A percentile compares a stretch with the other conserved stretches of the same genome.
Conservation (phyloP, 2,113 vertebrate genomes). For the Hystrix brachyura region DNA sequence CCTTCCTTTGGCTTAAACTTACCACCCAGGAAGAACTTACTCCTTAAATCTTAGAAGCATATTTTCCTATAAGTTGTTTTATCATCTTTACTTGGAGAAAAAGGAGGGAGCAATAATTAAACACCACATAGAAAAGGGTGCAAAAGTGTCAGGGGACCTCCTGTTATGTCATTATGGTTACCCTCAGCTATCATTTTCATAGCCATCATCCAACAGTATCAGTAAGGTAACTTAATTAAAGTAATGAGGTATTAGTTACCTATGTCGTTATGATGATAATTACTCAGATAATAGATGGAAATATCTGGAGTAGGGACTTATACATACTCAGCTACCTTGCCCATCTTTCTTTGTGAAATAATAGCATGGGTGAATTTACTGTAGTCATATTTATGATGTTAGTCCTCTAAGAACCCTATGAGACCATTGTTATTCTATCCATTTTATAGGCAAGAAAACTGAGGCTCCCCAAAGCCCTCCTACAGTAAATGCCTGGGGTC, state of each 20-base stretch:
- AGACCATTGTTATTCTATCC: background rate
- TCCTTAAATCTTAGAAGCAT: background rate
- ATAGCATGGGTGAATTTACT: background rate
- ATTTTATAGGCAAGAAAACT: slow-evolving; percentile 39
- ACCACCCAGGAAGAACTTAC: background rate
- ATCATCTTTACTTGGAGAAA: slow-evolving; percentile 23
- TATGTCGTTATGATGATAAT: background rate
- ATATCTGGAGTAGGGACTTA: background rate
- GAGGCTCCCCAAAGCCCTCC: background rate
- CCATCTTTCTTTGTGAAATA: background rate
- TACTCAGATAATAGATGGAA: background rate
- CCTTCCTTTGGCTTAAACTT: slow-evolving; percentile 23
- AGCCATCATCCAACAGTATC: background rate
- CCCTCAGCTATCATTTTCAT: background rate
- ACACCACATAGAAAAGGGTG: background rate
- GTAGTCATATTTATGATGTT: background rate
- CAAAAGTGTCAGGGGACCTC: background rate
- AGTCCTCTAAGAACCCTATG: background rate
- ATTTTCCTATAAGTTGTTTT: background rate
- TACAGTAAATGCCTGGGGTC: background rate
- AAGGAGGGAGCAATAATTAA: background rate
- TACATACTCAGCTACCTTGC: background rate
- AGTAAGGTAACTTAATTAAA: background rate
- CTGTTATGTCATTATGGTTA: background rate
- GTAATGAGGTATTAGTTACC: background rate